phyloP scores from a whole-genome alignment of 2,888 invertebrate species.

The Amblyteles armatorius region DNA sequence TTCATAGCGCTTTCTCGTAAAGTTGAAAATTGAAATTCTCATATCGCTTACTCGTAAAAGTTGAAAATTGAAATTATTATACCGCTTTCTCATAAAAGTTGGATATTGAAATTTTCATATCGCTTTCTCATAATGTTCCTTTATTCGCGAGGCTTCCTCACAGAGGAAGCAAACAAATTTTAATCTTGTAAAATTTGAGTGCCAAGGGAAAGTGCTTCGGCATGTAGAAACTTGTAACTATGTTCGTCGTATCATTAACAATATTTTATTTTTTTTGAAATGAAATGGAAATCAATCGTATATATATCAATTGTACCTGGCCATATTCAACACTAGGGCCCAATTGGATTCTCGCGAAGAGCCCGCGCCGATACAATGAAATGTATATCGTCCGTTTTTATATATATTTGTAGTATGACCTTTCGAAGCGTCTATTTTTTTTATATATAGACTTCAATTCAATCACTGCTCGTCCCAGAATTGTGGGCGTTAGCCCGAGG shows the following conservation, averaged over 20 bases:
- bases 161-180: no score
- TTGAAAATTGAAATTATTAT: no score
- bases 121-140: no score
- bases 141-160: no score
- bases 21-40: no score
- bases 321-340: background rate
- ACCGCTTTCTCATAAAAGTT: no score
- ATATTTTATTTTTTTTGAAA: background rate
- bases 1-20: no score
- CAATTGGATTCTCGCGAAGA: background rate
- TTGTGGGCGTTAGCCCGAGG: slow-evolving; percentile 58
- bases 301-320: background rate
- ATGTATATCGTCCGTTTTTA: slow-evolving; percentile 13
- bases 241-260: background rate
- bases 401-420: slow-evolving; percentile 52
- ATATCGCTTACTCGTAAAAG: no score
- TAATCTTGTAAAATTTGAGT: no score
- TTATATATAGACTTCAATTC: slow-evolving; percentile 59
- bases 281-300: background rate
- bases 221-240: background rate
- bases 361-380: slow-evolving; percentile 8
- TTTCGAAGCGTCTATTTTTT: slow-evolving; percentile 54
- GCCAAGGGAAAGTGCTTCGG: no score
- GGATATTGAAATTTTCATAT: no score
- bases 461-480: slow-evolving; percentile 58